phyloP scores from a whole-genome alignment of 2,888 invertebrate genomes.

The Spatulosminthurus flaviceps region DNA sequence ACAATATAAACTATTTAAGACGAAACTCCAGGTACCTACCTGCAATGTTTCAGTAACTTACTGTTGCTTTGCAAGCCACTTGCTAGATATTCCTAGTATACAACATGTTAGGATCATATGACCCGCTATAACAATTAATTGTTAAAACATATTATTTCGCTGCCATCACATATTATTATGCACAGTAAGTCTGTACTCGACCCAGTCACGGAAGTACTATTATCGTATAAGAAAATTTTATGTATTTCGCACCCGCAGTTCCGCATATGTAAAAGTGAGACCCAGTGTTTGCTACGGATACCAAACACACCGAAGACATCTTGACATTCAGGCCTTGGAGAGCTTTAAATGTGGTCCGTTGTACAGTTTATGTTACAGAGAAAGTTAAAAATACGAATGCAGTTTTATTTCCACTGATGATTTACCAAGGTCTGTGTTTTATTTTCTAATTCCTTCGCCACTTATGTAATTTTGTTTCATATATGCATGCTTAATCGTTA shows the following conservation, averaged over 20 bases:
- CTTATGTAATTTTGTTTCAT: background rate
- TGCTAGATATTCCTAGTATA: background rate
- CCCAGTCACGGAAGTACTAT: conserved; percentile 7
- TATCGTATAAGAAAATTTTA: background rate
- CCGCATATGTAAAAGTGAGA: background rate
- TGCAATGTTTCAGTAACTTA: conserved; percentile 18
- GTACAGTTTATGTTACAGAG: conserved; percentile 5
- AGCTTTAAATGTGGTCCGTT: conserved; percentile 26
- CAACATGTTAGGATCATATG: background rate
- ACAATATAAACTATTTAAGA: background rate
- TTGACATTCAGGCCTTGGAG: conserved; percentile 32
- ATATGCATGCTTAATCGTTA: background rate
- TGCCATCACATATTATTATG: conserved; percentile 8
- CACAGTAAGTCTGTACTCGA: background rate
- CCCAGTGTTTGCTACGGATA: background rate
- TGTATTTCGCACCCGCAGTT: conserved; percentile 13
- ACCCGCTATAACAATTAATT: background rate
- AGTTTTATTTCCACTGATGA: background rate
- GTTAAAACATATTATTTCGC: background rate
- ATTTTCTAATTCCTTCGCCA: conserved; percentile 8
- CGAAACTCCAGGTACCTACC: background rate
- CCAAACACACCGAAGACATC: conserved; percentile 9
- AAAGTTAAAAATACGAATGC: background rate
- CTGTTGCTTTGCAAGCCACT: conserved; percentile 9
- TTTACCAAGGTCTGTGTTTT: conserved; percentile 5